Base-by-base conservation (phyloP, 2,888 invertebrate species). In the Blastobasis adustella region DNA sequence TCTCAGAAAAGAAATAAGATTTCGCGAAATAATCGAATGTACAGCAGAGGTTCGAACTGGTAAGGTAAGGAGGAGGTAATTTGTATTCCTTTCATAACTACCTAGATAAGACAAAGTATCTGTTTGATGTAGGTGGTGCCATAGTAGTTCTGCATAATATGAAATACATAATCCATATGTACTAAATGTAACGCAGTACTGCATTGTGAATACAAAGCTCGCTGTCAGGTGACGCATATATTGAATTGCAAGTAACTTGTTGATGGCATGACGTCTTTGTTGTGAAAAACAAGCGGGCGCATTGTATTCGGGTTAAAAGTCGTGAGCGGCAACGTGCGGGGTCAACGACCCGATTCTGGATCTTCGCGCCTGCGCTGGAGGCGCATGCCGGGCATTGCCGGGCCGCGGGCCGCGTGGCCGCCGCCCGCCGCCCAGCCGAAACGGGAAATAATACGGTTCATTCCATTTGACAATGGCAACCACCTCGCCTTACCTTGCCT, bases 401-500 rank as follows among this genome's bases (percentile, higher is more conserved):
- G 23, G 23, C 23, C 23, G 23, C 6, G 44, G 10, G 49, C 44
- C 39, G 49, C 42, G 37, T 23, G n/a, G 4, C 44, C 37, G 57
- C 55, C 54, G 9, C 61, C 57, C 69, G 67, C 69, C 67, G 68
- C 71, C 76, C 71, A 76, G 73, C 76, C 73, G 62, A 75, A 84
- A 84, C 84, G 83, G 84, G 84, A 84, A 81, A 82, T 84, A 77
- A 79, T 82, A 84, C 84, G 81, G 83, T 84, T 82, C 75, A 79
- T 78, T 82, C 76, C 69, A 73, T 82, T 81, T 73, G 71, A 68
- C 67, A 69, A 23, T 40, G 41, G 7, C 41, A 40, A 40, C 41
- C 41, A 40, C 7, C 41, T 40, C 41, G 9, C 2, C 41, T 23
- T 23, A 23, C 23, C 23, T 23, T 23, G 23, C 23, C 23, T 23